Base-by-base conservation (phyloP, 2,113 vertebrate genomes). In the Perognathus longimembris region DNA sequence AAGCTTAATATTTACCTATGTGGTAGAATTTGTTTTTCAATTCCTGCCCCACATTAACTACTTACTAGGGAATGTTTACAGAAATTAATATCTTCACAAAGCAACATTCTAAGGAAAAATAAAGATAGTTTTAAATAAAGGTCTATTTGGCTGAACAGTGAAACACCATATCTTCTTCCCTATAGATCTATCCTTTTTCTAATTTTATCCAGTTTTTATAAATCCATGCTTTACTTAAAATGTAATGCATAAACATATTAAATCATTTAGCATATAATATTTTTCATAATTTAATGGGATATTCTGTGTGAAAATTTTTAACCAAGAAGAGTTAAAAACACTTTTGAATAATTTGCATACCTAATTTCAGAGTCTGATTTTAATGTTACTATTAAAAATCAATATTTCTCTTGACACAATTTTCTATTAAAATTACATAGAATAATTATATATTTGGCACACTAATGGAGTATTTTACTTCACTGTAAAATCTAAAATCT, bases 191-290 rank as follows among this genome's bases (percentile, higher is more conserved):
- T 42, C 6, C 59, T 71, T 87, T 75, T 45, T 77, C 82, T 95
- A 89, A 94, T 96, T 94, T 95, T 63, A 97, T 97, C 79, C 67
- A 96, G 97, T 97, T 98, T 81, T 92, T 40, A 94, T 91, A 84
- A 96, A 64, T 71, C 95, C 42, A 71, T 88, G 75, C 64, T 96
- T 97, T 94, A 73, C 94, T 97, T 97, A 96, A 93, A 64, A 57
- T 87, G 95, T 95, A 95, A 22, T 36, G 63, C 70, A 75, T 93
- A 61, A 85, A 94, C 54, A 79, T n/a, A n/a, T 34, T 59, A 63
- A 63, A 77, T 2, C 6, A 82, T 75, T 88, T 92, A 57, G 1
- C 0, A 74, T n/a, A 11, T 45, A 45, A 67, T 81, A 54, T 4
- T 86, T 6, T 54, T 89, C 36, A 69, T 81, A 83, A 70, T 40